Percentiles rank a stretch among this genome's conserved stretches.
These are phyloP conservation scores for Trinectes maculatus DNA, from an alignment of 2,113 vertebrate species.

Conservation along the genomic window DNA sequence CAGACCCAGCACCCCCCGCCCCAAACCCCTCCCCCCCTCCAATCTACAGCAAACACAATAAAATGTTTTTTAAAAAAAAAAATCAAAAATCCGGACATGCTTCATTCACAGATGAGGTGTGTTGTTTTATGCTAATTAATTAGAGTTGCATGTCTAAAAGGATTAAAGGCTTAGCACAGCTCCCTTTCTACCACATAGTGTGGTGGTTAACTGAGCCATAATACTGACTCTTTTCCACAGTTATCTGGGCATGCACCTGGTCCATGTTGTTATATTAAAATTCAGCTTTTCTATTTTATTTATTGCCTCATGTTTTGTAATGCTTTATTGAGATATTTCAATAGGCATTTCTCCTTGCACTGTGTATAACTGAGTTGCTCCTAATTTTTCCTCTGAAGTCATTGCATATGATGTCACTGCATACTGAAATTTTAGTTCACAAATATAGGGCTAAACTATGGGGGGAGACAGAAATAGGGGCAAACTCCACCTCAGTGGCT, in stretches of 20 bases:
- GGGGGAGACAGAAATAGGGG: no score
- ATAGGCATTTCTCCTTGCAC: not conserved
- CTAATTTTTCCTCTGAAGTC: no score
- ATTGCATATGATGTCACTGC: no score
- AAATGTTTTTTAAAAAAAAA: not conserved
- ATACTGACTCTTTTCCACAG: not conserved
- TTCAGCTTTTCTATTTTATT: not conserved
- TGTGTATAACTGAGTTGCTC: no score
- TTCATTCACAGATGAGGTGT: constrained; percentile 20
- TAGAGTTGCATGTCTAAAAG: constrained; percentile 43
- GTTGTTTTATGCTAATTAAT: constrained; percentile 54
- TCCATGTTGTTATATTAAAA: not conserved
- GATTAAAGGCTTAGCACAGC: constrained; percentile 54
- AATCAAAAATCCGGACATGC: not conserved
- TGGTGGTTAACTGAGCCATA: not conserved
- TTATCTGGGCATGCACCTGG: not conserved
- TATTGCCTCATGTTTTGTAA: not conserved
- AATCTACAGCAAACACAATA: not conserved
- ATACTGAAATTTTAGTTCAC: no score
- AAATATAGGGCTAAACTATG: no score
- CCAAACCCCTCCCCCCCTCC: not conserved
- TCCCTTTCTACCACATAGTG: constrained; percentile 22
- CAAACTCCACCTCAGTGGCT: no score
- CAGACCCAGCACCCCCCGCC: no score
- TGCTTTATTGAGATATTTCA: not conserved